Base-by-base conservation (phyloP, 2,113 vertebrate species). In the Notiomystis cincta region DNA sequence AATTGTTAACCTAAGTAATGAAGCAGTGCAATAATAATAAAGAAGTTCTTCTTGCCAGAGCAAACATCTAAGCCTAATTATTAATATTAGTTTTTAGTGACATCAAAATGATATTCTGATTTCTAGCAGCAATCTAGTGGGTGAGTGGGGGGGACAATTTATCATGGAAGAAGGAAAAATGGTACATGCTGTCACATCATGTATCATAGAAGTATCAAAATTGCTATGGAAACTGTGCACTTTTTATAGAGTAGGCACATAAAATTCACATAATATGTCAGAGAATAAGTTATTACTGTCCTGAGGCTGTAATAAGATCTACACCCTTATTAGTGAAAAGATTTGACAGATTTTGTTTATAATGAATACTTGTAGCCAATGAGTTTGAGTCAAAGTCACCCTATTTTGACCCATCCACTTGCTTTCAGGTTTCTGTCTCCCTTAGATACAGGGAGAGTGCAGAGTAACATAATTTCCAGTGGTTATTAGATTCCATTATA, bases 181-280 rank as follows among this genome's bases (percentile, higher is more conserved):
- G 97, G 95, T 95, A 93, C 95, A 94, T 20, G 31, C 97, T 98
- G 96, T 97, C 96, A 97, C 90, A 89, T 96, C 58, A 81, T 93
- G 96, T 96, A 97, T 97, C 96, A 97, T 77, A 86, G 45, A 89
- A 97, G 88, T 96, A 97, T 96, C 96, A 42, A 92, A 97, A 98
- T 98, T 98, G 97, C 98, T 98, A 98, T 97, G 97, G 98, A 98
- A 98, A 98, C 98, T 61, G 95, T 37, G 67, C 97, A 95, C 96
- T 98, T 97, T 98, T 97, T 97, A 98, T 98, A 97, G 94, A 97
- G 73, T 93, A 96, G 90, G 96, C 95, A 97, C 96, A 98, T 98
- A 98, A 98, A 98, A 98, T 97, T 97, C 97, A 97, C 97, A 96
- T 97, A 98, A 98, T 97, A 96, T 98, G 97, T 98, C 98, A 98